Evolutionary conservation across 2,113 vertebrate genomes (phyloP).

Genomic region (Megaceryle torquata): DNA sequence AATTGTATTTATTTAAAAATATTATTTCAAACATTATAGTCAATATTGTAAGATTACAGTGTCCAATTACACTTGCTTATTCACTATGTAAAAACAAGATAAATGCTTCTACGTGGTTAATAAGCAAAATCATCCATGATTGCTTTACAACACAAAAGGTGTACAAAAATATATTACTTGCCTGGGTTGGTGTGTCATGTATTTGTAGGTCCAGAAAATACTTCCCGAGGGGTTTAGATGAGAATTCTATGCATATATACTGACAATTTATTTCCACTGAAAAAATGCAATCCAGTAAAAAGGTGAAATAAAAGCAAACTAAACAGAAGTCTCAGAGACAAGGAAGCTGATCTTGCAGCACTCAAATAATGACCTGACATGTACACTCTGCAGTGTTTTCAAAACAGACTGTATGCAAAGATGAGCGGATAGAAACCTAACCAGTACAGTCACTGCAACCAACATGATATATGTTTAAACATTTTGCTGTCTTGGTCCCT

Average conservation of each 20-base stretch:
- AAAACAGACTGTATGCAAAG: not conserved
- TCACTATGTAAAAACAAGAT: conserved; percentile 6
- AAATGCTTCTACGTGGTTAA: not conserved
- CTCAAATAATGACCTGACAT: conserved; percentile 10
- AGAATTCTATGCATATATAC: not conserved
- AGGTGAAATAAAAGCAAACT: conserved; percentile 34
- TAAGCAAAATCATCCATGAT: not conserved
- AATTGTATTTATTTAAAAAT: conserved; percentile 44
- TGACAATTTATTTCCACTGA: conserved; percentile 28
- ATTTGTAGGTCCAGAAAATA: conserved; percentile 19
- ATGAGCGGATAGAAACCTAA: not conserved
- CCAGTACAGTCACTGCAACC: not conserved
- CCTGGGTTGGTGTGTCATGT: not conserved
- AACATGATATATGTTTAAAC: not conserved
- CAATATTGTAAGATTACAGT: not conserved
- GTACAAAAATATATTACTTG: not conserved
- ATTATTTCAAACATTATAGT: not conserved
- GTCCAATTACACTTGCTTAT: conserved; percentile 25
- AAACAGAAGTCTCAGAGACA: conserved; percentile 13
- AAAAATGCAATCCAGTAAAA: not conserved
- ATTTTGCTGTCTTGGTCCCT: not conserved
- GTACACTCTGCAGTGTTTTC: not conserved
- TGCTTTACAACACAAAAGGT: not conserved
- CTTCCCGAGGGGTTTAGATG: conserved; percentile 1
- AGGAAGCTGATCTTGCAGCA: not conserved